Base-by-base conservation (phyloP, 30 jellyfish, hydroid and myxozoan species). In the Turritopsis dohrnii region DNA sequence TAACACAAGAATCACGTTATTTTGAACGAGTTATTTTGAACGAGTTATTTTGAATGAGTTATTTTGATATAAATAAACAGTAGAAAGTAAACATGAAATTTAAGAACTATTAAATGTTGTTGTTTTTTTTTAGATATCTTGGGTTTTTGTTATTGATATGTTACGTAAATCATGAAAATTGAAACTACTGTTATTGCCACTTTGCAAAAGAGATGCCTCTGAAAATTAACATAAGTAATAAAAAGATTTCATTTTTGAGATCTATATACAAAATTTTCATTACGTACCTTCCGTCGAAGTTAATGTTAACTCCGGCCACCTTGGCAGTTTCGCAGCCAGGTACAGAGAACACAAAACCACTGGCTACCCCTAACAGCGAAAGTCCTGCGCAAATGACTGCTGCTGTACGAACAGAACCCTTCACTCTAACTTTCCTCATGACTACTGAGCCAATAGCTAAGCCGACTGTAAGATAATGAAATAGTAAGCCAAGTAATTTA, bases 311-410 rank as follows among this genome's bases (percentile, higher is more conserved):
- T 21, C 85, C 85, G 41, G 79, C 85, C 24, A 79, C 26, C 25
- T 22, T 79, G 27, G 79, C 25, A 25, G 52, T 53, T 22, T 79
- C 41, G 79, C 85, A 79, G 16, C 85, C 85, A 79, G 85, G 85
- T 21, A 79, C 18, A 23, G 19, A n/a, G 30, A 69, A 69, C 28
- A 17, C 30, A 69, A 69, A 69, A 69, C 23, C 77, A 69, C 31
- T 19, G 28, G 30, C 77, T 17, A 19, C 77, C 28, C 77, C 77
- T 1, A 69, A 69, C 30, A 69, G 19, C 22, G 77, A 69, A 8
- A 69, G 30, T 69, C 77, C 77, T n/a, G 31, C 30, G 30, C 77
- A 69, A 7, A 81, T 52, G 16, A 25, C 26, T 21, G 88, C 29
- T 19, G 84, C 88, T 65, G 24, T 24, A 8, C 41, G 26, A 66